phyloP scores from a whole-genome alignment of 2,113 vertebrate species.

The pig (Sus scrofa) region T2T-Sscrofa CM000825.6:38964501-38965000 shows the following conservation, averaged over 20 bases:
- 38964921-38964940: not conserved
- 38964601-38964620: not conserved
- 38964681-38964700: not conserved
- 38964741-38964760: not conserved
- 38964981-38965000: not conserved
- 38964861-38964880: not conserved
- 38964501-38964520: not conserved
- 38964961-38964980: not conserved
- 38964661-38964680: not conserved
- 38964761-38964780: not conserved
- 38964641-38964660: not conserved
- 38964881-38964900: not conserved
- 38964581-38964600: not conserved
- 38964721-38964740: not conserved
- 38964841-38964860: conserved; percentile 14
- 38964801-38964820: conserved; percentile 4
- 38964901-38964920: not conserved
- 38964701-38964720: not conserved
- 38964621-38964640: not conserved
- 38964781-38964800: not conserved
- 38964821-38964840: not conserved
- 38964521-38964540: not conserved
- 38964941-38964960: not conserved
- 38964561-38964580: not conserved
- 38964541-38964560: not conserved